Percentiles rank a stretch among this genome's conserved stretches.
These are phyloP conservation scores for Isotomurus palustris DNA, from an alignment of 2,888 invertebrate species.

Conservation along the genomic window DNA sequence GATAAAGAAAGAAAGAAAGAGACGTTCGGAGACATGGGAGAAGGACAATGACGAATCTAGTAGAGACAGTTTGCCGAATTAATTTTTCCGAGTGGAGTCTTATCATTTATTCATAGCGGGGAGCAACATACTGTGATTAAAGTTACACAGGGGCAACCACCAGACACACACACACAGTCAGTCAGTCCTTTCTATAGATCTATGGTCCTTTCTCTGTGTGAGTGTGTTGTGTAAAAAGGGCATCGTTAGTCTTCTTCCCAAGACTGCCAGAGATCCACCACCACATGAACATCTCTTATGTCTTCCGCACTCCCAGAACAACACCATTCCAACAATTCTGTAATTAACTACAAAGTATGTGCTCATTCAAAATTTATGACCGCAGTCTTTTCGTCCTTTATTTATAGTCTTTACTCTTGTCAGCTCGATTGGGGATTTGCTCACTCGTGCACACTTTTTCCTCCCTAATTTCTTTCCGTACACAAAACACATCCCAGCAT, in stretches of 20 bases:
- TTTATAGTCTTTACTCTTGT: conserved; percentile 7
- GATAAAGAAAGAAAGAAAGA: conserved; percentile 3
- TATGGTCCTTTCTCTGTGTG: not conserved
- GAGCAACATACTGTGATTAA: conserved; percentile 47
- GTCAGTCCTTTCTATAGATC: too few relatives aligned
- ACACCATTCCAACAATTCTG: conserved; percentile 46
- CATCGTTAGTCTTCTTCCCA: conserved; percentile 8
- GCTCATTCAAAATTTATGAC: conserved; percentile 46
- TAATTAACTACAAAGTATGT: conserved; percentile 47
- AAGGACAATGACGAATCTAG: conserved; percentile 46
- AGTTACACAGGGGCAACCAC: conserved; percentile 46
- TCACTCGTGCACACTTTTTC: conserved; percentile 8
- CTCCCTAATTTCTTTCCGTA: conserved; percentile 3
- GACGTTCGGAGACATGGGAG: conserved; percentile 17
- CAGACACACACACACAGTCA: not conserved
- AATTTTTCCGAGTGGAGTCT: conserved; percentile 47
- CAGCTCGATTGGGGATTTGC: conserved; percentile 12
- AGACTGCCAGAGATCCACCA: conserved; percentile 1
- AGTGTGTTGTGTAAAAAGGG: conserved; percentile 1
- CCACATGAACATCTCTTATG: too few relatives aligned
- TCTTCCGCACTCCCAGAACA: conserved; percentile 27
- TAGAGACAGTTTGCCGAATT: conserved; percentile 47
- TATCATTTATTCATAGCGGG: conserved; percentile 47
- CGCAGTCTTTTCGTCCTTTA: conserved; percentile 23
- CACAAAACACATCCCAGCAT: not conserved